Percentiles rank a stretch among this genome's conserved stretches.
These are phyloP conservation scores for Dendrolimus pini DNA, from an alignment of 2,888 invertebrate species.

Conservation along the genomic window DNA sequence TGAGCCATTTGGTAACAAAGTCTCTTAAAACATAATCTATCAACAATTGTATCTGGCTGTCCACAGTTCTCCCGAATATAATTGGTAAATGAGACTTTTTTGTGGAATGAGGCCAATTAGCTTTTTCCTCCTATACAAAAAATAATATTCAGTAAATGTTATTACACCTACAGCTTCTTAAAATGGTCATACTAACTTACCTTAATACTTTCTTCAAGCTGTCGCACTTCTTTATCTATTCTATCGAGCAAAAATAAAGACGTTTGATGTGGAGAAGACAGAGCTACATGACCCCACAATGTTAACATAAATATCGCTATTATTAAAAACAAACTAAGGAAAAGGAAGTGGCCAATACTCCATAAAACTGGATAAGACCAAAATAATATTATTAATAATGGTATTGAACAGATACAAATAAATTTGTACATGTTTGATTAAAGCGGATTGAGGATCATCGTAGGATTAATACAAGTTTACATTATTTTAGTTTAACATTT, in stretches of 20 bases:
- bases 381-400: conserved; percentile 39
- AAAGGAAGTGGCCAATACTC: conserved; percentile 42
- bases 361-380: conserved; percentile 52
- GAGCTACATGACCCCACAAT: conserved; percentile 79
- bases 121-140: conserved; percentile 50
- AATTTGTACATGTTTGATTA: conserved; percentile 40
- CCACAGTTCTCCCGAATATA: conserved; percentile 90
- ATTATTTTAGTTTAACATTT: neutral
- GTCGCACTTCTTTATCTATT: conserved; percentile 77
- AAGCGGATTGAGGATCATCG: too few relatives aligned
- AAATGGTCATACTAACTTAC: conserved; percentile 37
- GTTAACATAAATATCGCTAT: conserved; percentile 49
- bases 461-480: too few relatives aligned
- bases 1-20: conserved; percentile 86
- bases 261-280: conserved; percentile 81
- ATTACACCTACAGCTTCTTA: neutral
- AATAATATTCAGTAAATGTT: conserved; percentile 1
- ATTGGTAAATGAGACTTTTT: conserved; percentile 80
- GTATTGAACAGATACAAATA: conserved; percentile 33
- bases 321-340: conserved; percentile 40
- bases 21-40: conserved; percentile 88
- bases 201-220: conserved; percentile 78
- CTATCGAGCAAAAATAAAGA: conserved; percentile 75
- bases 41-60: conserved; percentile 88
- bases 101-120: conserved; percentile 47